Conservation (phyloP, 2,888 invertebrate species). For the Eupithecia tripunctaria region DNA sequence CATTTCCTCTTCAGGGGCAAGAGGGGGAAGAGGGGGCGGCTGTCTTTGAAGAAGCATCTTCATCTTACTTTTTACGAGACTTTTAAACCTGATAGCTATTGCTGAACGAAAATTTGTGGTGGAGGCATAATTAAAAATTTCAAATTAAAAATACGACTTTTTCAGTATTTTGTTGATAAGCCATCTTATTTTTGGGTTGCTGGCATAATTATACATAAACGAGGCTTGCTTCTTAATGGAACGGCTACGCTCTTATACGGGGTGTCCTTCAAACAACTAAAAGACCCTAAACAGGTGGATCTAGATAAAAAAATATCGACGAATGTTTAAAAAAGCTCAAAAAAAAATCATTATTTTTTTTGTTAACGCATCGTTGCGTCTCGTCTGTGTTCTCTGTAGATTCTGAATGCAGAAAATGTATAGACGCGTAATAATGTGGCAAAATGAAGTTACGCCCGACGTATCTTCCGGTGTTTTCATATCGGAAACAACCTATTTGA, state of each 20-base stretch:
- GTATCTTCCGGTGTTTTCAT: too few relatives aligned
- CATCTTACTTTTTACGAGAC: conserved; percentile 25
- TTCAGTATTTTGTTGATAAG: background rate
- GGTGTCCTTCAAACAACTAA: too few relatives aligned
- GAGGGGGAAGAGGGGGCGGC: conserved; percentile 5
- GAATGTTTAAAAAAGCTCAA: too few relatives aligned
- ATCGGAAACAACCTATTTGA: too few relatives aligned
- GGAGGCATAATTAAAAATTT: background rate
- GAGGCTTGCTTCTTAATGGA: background rate
- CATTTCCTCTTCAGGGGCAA: conserved; percentile 40
- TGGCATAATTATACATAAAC: background rate
- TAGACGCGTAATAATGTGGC: too few relatives aligned
- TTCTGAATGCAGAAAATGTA: too few relatives aligned
- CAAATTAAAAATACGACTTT: background rate
- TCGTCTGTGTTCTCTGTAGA: too few relatives aligned
- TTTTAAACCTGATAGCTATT: conserved; percentile 26
- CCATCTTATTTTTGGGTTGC: background rate
- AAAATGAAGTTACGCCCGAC: too few relatives aligned
- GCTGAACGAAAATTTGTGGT: background rate
- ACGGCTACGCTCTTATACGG: background rate
- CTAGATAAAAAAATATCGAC: too few relatives aligned
- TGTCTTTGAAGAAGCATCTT: conserved; percentile 22
- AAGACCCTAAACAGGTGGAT: too few relatives aligned
- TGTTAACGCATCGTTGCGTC: too few relatives aligned
- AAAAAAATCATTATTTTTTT: too few relatives aligned